Percentiles rank a stretch among this genome's conserved stretches.
Conservation (phyloP, 2,888 invertebrate species). For the Ormyrus nitidulus region DNA sequence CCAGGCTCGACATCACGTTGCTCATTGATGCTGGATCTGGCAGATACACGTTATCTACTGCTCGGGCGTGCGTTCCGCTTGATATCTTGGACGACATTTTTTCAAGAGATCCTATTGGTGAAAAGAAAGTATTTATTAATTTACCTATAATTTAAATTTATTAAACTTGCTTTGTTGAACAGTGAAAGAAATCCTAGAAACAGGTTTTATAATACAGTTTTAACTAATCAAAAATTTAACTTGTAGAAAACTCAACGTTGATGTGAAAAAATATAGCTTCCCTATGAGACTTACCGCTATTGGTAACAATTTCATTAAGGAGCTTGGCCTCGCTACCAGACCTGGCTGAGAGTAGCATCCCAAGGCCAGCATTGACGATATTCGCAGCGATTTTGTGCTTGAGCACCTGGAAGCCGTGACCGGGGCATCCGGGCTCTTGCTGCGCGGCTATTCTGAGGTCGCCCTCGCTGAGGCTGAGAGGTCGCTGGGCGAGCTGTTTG, state of each 20-base stretch:
- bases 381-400: constrained; percentile 63
- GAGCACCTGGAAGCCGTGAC: constrained; percentile 55
- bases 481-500: constrained; percentile 60
- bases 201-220: too few relatives aligned
- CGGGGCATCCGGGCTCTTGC: constrained; percentile 4
- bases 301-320: constrained; percentile 57
- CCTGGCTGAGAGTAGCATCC: constrained; percentile 60
- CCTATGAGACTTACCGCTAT: constrained; percentile 29
- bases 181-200: too few relatives aligned
- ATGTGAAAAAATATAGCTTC: background rate
- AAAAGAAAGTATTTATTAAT: too few relatives aligned
- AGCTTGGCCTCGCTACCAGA: constrained; percentile 65
- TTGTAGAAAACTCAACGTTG: too few relatives aligned
- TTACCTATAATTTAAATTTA: too few relatives aligned
- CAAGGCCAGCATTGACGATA: constrained; percentile 65
- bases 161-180: too few relatives aligned
- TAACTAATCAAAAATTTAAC: too few relatives aligned
- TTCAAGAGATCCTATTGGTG: constrained; percentile 47
- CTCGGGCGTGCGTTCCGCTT: constrained; percentile 56
- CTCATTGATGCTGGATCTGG: constrained; percentile 62
- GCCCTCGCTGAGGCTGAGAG: constrained; percentile 57
- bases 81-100: constrained; percentile 59
- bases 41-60: constrained; percentile 69
- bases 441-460: constrained; percentile 47
- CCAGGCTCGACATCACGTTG: constrained; percentile 61